A percentile compares a stretch with the other conserved stretches of the same genome.
Evolutionary conservation across 1,140 invertebrate genomes (phyloP).

Genomic region (Sarcophaga bullata): DNA sequence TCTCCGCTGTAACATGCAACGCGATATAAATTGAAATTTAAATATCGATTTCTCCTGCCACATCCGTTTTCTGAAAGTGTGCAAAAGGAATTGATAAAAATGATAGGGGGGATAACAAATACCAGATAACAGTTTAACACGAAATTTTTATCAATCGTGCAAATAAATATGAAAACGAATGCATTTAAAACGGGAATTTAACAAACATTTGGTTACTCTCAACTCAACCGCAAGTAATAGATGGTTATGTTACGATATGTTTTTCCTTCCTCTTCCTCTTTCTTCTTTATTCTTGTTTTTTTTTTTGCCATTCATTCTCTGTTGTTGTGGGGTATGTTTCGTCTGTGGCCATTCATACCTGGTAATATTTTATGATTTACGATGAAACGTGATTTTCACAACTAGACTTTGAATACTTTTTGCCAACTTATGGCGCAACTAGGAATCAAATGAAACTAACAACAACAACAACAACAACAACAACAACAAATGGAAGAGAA

Average conservation of each 20-base stretch:
- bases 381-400: constrained; percentile 24
- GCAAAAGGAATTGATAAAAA: too few relatives aligned
- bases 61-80: too few relatives aligned
- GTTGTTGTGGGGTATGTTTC: background rate
- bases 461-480: too few relatives aligned
- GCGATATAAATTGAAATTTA: too few relatives aligned
- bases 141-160: background rate
- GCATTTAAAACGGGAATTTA: background rate
- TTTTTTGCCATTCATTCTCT: background rate
- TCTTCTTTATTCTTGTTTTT: too few relatives aligned
- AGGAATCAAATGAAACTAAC: too few relatives aligned
- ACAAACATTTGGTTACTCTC: constrained; percentile 11
- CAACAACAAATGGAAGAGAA: too few relatives aligned
- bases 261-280: too few relatives aligned
- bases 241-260: background rate
- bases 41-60: too few relatives aligned
- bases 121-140: background rate
- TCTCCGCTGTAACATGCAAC: too few relatives aligned
- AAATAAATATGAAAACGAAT: background rate
- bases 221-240: constrained; percentile 18
- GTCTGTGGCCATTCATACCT: constrained; percentile 23
- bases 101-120: too few relatives aligned
- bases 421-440: too few relatives aligned
- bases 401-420: background rate
- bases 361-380: constrained; percentile 25